These are phyloP conservation scores for Amiota mariae DNA, from an alignment of 2,888 invertebrate species.

Conservation along the genomic window DNA sequence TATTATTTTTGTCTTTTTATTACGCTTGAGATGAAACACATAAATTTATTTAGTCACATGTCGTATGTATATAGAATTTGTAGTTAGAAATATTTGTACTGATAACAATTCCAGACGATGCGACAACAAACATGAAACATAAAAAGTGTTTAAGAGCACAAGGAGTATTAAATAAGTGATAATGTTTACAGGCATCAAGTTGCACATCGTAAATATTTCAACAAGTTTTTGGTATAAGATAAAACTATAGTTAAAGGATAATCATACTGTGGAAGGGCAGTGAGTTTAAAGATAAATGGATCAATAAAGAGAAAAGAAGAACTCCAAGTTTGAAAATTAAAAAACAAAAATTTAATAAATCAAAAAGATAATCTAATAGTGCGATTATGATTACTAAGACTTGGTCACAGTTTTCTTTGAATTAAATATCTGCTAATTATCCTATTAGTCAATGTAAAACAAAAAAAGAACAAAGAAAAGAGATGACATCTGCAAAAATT, in stretches of 20 bases:
- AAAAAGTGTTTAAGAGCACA: background rate
- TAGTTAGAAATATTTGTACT: background rate
- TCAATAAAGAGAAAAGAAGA: background rate
- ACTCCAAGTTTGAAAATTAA: background rate
- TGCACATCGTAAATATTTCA: constrained; percentile 60
- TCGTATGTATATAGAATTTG: background rate
- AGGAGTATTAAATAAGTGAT: constrained; percentile 33
- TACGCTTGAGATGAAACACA: too few relatives aligned
- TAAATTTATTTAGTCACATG: constrained; percentile 9
- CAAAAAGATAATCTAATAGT: too few relatives aligned
- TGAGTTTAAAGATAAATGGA: constrained; percentile 7
- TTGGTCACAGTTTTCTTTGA: too few relatives aligned
- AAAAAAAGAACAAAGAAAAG: background rate
- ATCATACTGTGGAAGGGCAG: constrained; percentile 36
- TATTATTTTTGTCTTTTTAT: background rate
- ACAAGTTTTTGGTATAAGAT: constrained; percentile 14
- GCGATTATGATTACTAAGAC: too few relatives aligned
- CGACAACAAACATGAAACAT: constrained; percentile 8
- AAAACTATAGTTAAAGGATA: constrained; percentile 12
- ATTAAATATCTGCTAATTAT: constrained; percentile 51
- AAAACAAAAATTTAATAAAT: too few relatives aligned
- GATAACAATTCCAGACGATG: constrained; percentile 7
- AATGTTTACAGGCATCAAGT: constrained; percentile 38
- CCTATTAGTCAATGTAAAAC: constrained; percentile 51
- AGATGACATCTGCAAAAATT: constrained; percentile 50